phyloP scores from a whole-genome alignment of 2,888 invertebrate species.

The Yponomeuta malinellus region DNA sequence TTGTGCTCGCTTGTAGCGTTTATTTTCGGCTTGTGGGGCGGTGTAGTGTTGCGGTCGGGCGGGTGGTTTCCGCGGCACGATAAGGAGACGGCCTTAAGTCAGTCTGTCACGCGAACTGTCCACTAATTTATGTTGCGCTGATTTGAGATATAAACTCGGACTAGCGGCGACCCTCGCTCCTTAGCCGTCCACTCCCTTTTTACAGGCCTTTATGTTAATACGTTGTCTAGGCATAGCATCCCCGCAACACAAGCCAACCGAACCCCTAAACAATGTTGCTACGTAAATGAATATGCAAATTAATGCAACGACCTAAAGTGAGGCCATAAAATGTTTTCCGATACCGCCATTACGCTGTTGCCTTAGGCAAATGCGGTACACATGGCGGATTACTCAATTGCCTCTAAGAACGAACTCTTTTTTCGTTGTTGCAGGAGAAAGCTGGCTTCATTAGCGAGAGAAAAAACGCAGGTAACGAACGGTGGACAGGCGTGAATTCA shows the following conservation, averaged over 20 bases:
- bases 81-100: slow-evolving; percentile 69
- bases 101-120: slow-evolving; percentile 71
- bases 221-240: slow-evolving; percentile 46
- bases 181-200: slow-evolving; percentile 34
- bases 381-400: slow-evolving; percentile 2
- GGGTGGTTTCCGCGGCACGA: slow-evolving; percentile 61
- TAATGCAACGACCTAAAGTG: slow-evolving; percentile 14
- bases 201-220: slow-evolving; percentile 55
- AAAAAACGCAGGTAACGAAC: neutral
- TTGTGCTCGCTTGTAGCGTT: slow-evolving; percentile 38
- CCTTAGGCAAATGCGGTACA: slow-evolving; percentile 7
- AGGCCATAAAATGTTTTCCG: slow-evolving; percentile 13
- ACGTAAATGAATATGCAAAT: slow-evolving; percentile 15
- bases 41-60: slow-evolving; percentile 37
- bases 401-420: neutral
- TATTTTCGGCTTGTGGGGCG: slow-evolving; percentile 35
- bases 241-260: slow-evolving; percentile 21
- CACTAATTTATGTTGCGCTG: slow-evolving; percentile 73
- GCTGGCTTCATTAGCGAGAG: slow-evolving; percentile 10
- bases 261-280: slow-evolving; percentile 11
- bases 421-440: neutral
- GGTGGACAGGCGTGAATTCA: neutral
- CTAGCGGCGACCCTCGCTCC: slow-evolving; percentile 44
- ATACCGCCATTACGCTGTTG: slow-evolving; percentile 11
- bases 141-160: slow-evolving; percentile 61